Evolutionary conservation across 2,797 vertebrate genomes (phyloP).

Genomic region (Peromyscus nudipes): DNA sequence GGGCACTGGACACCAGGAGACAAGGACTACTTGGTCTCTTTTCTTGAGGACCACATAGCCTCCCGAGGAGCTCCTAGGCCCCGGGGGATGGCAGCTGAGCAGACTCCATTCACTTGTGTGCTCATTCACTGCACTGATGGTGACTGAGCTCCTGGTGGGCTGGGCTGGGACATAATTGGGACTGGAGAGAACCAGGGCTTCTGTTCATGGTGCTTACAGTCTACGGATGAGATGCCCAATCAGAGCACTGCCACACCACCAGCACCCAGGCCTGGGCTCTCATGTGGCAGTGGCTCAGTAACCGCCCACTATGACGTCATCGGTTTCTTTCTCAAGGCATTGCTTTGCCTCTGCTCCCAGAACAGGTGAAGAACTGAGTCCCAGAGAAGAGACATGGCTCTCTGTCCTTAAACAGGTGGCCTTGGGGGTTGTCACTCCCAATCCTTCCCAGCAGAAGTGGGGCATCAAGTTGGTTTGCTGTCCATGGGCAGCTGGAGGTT

Average conservation of each 20-base stretch:
- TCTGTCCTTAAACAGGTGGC: not conserved
- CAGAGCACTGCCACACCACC: accelerated
- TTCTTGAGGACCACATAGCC: not conserved
- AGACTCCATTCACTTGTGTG: not conserved
- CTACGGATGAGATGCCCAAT: not conserved
- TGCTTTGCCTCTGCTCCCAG: not conserved
- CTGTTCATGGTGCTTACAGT: not conserved
- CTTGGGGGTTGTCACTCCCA: not conserved
- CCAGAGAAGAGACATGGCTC: not conserved
- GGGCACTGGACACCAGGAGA: not conserved
- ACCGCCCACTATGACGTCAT: not conserved
- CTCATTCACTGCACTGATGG: not conserved
- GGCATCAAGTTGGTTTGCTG: not conserved
- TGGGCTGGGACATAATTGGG: not conserved
- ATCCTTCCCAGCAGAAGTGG: not conserved
- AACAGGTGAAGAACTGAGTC: not conserved
- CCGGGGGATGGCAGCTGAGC: not conserved
- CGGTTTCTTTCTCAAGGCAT: not conserved
- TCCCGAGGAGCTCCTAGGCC: not conserved
- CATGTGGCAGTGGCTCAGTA: not conserved
- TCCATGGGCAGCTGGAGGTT: not conserved
- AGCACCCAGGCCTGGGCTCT: not conserved
- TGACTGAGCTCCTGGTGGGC: not conserved
- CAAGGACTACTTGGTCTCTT: too few relatives aligned
- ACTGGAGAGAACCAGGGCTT: not conserved